Evolutionary conservation across 2,888 invertebrate genomes (phyloP).

Genomic region (Noctua janthe): DNA sequence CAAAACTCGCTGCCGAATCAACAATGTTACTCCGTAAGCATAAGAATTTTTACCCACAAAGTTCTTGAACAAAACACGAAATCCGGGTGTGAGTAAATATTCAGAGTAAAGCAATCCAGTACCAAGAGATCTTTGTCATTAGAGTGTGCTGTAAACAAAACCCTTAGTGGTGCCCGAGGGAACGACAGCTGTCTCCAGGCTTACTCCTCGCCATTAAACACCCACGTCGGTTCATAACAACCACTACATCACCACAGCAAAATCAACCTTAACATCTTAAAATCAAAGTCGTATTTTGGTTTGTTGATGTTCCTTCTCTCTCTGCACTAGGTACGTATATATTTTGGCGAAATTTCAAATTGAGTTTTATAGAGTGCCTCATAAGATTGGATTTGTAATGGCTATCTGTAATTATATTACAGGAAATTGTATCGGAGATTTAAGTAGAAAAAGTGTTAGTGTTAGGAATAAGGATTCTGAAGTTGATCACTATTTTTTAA

Average conservation of each 20-base stretch:
- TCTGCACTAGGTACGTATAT: constrained; percentile 45
- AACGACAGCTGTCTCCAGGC: constrained; percentile 89
- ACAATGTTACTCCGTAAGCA: neutral
- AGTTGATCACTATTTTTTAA: constrained; percentile 43
- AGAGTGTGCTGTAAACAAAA: constrained; percentile 87
- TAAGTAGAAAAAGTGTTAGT: constrained; percentile 76
- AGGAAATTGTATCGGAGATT: constrained; percentile 82
- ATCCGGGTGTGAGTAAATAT: constrained; percentile 55
- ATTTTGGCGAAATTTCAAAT: constrained; percentile 63
- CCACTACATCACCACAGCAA: constrained; percentile 61
- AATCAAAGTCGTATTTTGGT: constrained; percentile 53
- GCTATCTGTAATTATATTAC: constrained; percentile 66
- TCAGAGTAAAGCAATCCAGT: constrained; percentile 58
- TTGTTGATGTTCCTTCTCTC: constrained; percentile 21
- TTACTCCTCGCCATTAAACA: constrained; percentile 85
- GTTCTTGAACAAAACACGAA: constrained; percentile 21
- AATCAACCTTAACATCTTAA: constrained; percentile 53
- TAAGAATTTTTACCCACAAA: neutral
- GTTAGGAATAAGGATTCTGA: constrained; percentile 69
- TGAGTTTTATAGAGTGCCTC: constrained; percentile 64
- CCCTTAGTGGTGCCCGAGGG: constrained; percentile 84
- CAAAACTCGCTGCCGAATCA: neutral
- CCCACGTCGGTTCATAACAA: constrained; percentile 80
- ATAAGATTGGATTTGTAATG: constrained; percentile 69
- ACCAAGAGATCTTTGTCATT: constrained; percentile 81